A percentile compares a stretch with the other conserved stretches of the same genome.
Evolutionary conservation across 2,888 invertebrate genomes (phyloP).

Genomic region (Drosophila nr. fundita): DNA sequence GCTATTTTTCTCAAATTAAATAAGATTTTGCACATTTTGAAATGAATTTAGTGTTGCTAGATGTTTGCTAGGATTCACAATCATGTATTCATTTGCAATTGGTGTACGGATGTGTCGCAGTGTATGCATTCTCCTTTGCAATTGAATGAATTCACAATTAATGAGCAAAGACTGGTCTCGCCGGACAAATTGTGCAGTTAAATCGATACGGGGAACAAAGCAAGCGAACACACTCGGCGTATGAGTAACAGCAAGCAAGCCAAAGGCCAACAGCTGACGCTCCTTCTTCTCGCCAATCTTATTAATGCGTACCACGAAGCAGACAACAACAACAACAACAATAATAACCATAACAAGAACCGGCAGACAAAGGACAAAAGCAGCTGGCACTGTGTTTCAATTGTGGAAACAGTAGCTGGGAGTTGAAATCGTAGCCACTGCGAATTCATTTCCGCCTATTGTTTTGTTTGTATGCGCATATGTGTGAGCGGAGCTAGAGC

Average conservation of each 20-base stretch:
- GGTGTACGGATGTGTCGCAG: neutral
- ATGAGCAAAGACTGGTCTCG: conserved; percentile 50
- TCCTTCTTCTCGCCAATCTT: conserved; percentile 12
- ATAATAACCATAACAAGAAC: conserved; percentile 6
- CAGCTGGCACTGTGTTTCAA: conserved; percentile 46
- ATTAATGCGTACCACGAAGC: conserved; percentile 42
- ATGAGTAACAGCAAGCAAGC: conserved; percentile 53
- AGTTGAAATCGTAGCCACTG: conserved; percentile 57
- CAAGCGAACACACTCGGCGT: conserved; percentile 40
- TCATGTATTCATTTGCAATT: neutral
- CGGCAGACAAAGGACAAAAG: conserved; percentile 58
- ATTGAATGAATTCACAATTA: conserved; percentile 45
- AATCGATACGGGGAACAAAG: conserved; percentile 38
- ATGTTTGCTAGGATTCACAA: neutral
- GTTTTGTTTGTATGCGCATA: conserved; percentile 48
- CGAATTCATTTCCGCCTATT: conserved; percentile 73
- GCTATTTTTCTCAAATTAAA: neutral
- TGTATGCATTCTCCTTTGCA: conserved; percentile 45
- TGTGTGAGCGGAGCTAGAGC: conserved; percentile 10
- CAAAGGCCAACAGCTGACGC: conserved; percentile 43
- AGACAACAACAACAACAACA: conserved; percentile 26
- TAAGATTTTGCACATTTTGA: neutral
- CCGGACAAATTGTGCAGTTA: conserved; percentile 46
- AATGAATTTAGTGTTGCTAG: neutral
- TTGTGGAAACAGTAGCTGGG: conserved; percentile 14